These are phyloP conservation scores for Chamaea fasciata DNA, from an alignment of 2,113 vertebrate genomes.

Conservation along the genomic window DNA sequence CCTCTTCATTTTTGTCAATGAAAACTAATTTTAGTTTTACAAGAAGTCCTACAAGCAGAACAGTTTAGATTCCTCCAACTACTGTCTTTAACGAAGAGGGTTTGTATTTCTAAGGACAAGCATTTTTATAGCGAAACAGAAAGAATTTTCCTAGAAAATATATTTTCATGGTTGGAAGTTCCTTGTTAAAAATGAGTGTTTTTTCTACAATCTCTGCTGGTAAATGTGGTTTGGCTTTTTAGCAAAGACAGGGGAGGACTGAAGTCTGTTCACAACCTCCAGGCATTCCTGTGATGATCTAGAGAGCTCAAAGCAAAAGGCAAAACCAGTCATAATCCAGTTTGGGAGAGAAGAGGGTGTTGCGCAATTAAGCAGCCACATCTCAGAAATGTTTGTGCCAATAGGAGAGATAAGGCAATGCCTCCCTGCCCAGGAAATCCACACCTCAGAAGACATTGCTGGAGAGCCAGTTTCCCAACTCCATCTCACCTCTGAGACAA, in stretches of 20 bases:
- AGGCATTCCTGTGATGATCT: neutral
- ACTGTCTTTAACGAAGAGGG: neutral
- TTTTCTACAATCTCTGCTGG: neutral
- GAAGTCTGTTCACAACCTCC: neutral
- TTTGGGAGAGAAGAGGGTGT: neutral
- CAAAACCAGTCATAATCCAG: neutral
- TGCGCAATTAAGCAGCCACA: neutral
- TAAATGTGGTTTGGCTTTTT: neutral
- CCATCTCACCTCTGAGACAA: neutral
- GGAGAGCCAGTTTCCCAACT: neutral
- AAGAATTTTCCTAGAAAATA: conserved; percentile 6
- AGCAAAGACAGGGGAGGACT: neutral
- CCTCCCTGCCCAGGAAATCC: neutral
- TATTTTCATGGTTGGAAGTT: neutral
- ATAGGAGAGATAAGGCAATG: neutral
- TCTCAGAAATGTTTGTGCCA: neutral
- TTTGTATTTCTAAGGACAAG: neutral
- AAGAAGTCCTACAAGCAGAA: neutral
- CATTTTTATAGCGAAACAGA: neutral
- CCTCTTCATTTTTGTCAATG: neutral
- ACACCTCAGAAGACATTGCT: neutral
- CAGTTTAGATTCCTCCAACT: neutral
- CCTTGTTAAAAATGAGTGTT: neutral
- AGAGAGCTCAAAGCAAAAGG: neutral
- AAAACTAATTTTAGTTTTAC: neutral